These are phyloP conservation scores for Hyles euphorbiae DNA, from an alignment of 1,140 invertebrate species.

Conservation along the genomic window DNA sequence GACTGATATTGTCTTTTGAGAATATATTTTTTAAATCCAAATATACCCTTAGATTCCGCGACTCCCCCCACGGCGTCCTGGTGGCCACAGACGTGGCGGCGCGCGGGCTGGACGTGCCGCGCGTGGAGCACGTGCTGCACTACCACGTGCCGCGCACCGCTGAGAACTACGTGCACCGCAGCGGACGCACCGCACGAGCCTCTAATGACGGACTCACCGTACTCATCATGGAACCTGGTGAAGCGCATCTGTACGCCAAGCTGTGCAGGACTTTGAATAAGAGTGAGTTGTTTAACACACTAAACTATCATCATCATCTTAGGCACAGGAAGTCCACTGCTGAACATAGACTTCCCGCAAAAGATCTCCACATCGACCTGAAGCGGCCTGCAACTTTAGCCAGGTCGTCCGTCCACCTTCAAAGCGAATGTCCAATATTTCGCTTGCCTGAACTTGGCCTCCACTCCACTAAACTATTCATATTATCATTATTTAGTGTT, in stretches of 20 bases:
- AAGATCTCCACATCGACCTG: too few relatives aligned
- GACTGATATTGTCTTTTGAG: too few relatives aligned
- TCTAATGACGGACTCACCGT: constrained; percentile 92
- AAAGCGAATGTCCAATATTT: too few relatives aligned
- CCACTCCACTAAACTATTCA: too few relatives aligned
- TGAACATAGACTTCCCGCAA: too few relatives aligned
- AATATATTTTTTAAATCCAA: too few relatives aligned
- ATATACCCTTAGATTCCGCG: constrained; percentile 89
- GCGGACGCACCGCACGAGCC: constrained; percentile 95
- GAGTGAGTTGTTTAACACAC: constrained; percentile 75
- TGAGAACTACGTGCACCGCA: constrained; percentile 97
- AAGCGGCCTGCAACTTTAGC: too few relatives aligned
- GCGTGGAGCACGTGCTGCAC: constrained; percentile 96
- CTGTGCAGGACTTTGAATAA: constrained; percentile 89
- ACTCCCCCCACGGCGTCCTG: constrained; percentile 84
- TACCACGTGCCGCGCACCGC: constrained; percentile 97
- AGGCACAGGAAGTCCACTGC: too few relatives aligned
- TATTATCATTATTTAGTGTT: too few relatives aligned
- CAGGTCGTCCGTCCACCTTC: too few relatives aligned
- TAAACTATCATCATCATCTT: not conserved
- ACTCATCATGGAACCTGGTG: constrained; percentile 92
- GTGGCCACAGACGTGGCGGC: constrained; percentile 98
- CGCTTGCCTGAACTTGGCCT: too few relatives aligned
- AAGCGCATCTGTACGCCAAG: constrained; percentile 87
- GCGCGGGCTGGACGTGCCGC: constrained; percentile 95